Conservation (phyloP, 53 echinoderm and acorn worm species). For the Holothuria leucospilota region DNA sequence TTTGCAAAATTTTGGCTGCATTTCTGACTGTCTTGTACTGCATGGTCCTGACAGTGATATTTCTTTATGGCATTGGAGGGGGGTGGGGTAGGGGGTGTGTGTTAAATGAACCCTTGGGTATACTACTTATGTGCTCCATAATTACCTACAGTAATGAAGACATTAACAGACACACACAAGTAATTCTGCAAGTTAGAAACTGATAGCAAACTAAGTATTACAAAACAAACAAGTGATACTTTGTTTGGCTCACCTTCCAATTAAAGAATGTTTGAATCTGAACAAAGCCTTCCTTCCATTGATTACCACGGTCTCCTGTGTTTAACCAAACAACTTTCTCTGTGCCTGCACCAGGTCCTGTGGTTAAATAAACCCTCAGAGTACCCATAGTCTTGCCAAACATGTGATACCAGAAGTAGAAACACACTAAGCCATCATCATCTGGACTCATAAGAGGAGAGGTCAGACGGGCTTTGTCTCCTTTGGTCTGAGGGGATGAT, state of each 20-base stretch:
- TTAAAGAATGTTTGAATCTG: conserved; percentile 15
- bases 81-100: too few relatives aligned
- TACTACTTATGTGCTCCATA: too few relatives aligned
- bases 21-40: too few relatives aligned
- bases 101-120: too few relatives aligned
- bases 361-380: conserved; percentile 61
- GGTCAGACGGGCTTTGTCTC: conserved; percentile 59
- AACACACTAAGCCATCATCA: conserved; percentile 53
- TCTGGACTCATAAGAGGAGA: conserved; percentile 53
- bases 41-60: too few relatives aligned
- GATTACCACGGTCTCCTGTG: conserved; percentile 49
- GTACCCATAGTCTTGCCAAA: conserved; percentile 78
- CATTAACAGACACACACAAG: too few relatives aligned
- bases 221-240: too few relatives aligned
- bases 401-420: conserved; percentile 96
- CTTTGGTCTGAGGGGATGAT: conserved; percentile 52
- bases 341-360: background rate
- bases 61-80: too few relatives aligned
- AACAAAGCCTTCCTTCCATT: conserved; percentile 48
- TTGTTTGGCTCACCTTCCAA: background rate
- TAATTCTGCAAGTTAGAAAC: too few relatives aligned
- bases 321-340: conserved; percentile 36
- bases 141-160: too few relatives aligned
- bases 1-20: too few relatives aligned
- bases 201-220: too few relatives aligned